Base-by-base conservation (phyloP, 2,888 invertebrate species). In the Epiblema foenella region DNA sequence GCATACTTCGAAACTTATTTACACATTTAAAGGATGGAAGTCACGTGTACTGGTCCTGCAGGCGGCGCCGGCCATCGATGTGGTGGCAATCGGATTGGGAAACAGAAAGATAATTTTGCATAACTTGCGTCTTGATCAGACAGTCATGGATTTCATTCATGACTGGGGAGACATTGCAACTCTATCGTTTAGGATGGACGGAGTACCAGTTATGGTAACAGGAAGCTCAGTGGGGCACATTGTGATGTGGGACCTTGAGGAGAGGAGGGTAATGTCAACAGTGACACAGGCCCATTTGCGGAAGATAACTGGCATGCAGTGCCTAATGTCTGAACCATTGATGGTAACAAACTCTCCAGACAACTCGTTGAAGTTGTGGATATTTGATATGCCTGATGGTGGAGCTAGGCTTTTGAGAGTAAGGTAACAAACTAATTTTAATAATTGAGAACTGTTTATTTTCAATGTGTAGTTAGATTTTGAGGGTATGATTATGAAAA, bases 211-310 rank as follows among this genome's bases (percentile, higher is more conserved):
- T 4, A 97, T 99, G 97, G 96, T 97, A 0, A 96, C 97, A 4
- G 97, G 98, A 0, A 97, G 97, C 85, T 88, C 94, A 7, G 92
- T 94, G 57, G 99, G 99, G 0, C 97, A 98, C 81, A 95, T 99
- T 77, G 97, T 98, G 0, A 95, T 99, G 84, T 99, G 99, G 99
- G 96, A 99, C 89, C 93, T 99, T 56, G 97, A 98, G 81, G 96
- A 98, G 75, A 94, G 94, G 75, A 95, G 96, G 83, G 93, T 98
- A 0, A 94, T 96, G 69, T 96, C 97, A 73, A 98, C 98, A 87
- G 89, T 98, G 20, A 92, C 96, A 62, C 92, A 95, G 54, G 98
- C 98, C 0, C 99, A 99, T 84, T 92, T 94, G 58, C 94, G 93
- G 0, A 87, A 95, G 12, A 96, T 99, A 3, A 95, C 96, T 11